Percentiles rank a stretch among this genome's conserved stretches.
Evolutionary conservation across 2,888 invertebrate species (phyloP).

Genomic region (Zeuzera pyrina): DNA sequence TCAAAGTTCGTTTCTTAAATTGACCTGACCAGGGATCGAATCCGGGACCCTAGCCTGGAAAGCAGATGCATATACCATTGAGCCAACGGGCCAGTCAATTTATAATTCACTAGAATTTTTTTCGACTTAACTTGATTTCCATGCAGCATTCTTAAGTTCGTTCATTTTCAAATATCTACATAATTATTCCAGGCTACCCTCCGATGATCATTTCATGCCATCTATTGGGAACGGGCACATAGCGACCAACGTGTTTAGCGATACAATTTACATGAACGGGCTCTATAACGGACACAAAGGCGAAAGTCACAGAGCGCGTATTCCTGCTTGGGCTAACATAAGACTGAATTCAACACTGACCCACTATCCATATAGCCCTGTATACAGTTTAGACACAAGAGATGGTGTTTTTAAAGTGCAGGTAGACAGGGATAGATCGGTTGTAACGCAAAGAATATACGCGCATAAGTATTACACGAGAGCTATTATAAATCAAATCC

Average conservation of each 20-base stretch:
- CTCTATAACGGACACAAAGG: slow-evolving; percentile 72
- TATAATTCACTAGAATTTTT: too few relatives aligned
- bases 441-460: slow-evolving; percentile 61
- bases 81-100: too few relatives aligned
- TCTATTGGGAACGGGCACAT: slow-evolving; percentile 75
- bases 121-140: too few relatives aligned
- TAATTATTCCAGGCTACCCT: slow-evolving; percentile 52
- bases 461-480: slow-evolving; percentile 65
- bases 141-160: too few relatives aligned
- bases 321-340: slow-evolving; percentile 74
- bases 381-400: slow-evolving; percentile 59
- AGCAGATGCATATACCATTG: too few relatives aligned
- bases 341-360: slow-evolving; percentile 59
- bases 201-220: slow-evolving; percentile 71
- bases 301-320: slow-evolving; percentile 71
- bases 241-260: slow-evolving; percentile 72
- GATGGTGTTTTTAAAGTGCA: slow-evolving; percentile 61
- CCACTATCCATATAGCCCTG: slow-evolving; percentile 41
- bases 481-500: slow-evolving; percentile 62
- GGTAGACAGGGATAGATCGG: slow-evolving; percentile 57
- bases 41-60: too few relatives aligned
- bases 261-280: slow-evolving; percentile 75
- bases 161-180: slow-evolving; percentile 2
- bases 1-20: too few relatives aligned
- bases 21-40: too few relatives aligned